Percentiles rank a stretch among this genome's conserved stretches.
Conservation (phyloP, 2,113 vertebrate species). For the Chloroceryle aenea region DNA sequence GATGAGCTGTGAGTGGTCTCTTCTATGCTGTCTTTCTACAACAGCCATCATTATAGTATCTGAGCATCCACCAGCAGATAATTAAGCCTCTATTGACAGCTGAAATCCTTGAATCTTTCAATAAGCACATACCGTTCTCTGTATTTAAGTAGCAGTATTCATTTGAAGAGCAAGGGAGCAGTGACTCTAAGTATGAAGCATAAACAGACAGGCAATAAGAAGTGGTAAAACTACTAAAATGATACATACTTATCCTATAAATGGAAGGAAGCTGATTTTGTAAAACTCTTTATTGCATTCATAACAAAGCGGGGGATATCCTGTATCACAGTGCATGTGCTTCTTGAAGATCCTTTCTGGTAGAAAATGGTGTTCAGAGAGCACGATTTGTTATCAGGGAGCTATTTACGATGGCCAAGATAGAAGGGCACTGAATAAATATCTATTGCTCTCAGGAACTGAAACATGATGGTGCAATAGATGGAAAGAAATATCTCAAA, state of each 20-base stretch:
- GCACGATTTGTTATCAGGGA: slow-evolving; percentile 62
- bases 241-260: slow-evolving; percentile 11
- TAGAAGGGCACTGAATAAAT: slow-evolving; percentile 53
- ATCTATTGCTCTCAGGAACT: slow-evolving; percentile 57
- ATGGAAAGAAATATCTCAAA: slow-evolving; percentile 63
- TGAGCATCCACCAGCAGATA: slow-evolving; percentile 38
- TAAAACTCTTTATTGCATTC: slow-evolving; percentile 49
- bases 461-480: not conserved
- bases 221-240: slow-evolving; percentile 20
- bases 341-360: slow-evolving; percentile 58
- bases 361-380: slow-evolving; percentile 35
- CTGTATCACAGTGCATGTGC: slow-evolving; percentile 46
- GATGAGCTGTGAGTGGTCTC: slow-evolving; percentile 11
- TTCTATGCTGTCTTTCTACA: not conserved
- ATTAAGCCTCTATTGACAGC: slow-evolving; percentile 57
- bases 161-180: slow-evolving; percentile 48
- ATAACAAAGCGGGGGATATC: slow-evolving; percentile 55
- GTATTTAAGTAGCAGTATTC: slow-evolving; percentile 36
- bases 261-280: slow-evolving; percentile 26
- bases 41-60: not conserved
- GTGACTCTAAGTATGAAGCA: not conserved
- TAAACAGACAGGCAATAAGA: slow-evolving; percentile 7
- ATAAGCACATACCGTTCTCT: slow-evolving; percentile 7
- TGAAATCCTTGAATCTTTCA: slow-evolving; percentile 60
- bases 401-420: slow-evolving; percentile 56